Evolutionary conservation across 2,113 vertebrate species (phyloP), one percentile per base, ranked within the genome.

Genomic region (Syrmaticus mikado): DNA sequence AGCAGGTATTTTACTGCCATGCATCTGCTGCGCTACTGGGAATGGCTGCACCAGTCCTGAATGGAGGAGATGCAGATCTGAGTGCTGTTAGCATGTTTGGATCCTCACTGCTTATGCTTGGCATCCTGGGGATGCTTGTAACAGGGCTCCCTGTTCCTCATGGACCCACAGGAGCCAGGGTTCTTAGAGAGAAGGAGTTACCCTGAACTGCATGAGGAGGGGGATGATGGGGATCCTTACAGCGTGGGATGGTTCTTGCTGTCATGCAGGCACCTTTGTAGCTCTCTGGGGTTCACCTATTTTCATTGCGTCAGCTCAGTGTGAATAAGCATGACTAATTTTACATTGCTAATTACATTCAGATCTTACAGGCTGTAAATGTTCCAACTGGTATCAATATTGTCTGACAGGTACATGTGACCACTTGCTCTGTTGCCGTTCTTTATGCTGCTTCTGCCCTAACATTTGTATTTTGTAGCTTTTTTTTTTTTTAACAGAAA

Each of bases 161-260:
- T 7, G 41, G 4, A 4, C 46, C 71, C 5, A 0, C 1, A 4
- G 58, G 13, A 13, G 45, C 3, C 8, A 36, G 2, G 21, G 1
- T 1, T 28, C 14, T 3, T 41, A 8, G 16, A 71, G 20, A 22
- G 11, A 21, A 57, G 38, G 43, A 9, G 20, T 55, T 17, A 1
- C 19, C 45, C 53, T 14, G 5, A 25, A 0, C 5, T 2, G 2
- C 0, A 0, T 0, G 3, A 65, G n/a, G 13, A 40, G 40, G 22
- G 36, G n/a, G 34, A 10, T 34, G 55, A 45, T n/a, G 32, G 72
- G 41, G 38, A 6, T 28, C 30, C 21, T 48, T 40, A 2, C 0
- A 1, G 12, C 0, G 0, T 10, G 36, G 66, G 28, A 2, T 27
- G 7, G 8, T 28, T 34, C 34, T 22, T 7, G 22, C 32, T 62